Conservation (phyloP, 2,113 vertebrate genomes). For the Ciconia stormi region DNA sequence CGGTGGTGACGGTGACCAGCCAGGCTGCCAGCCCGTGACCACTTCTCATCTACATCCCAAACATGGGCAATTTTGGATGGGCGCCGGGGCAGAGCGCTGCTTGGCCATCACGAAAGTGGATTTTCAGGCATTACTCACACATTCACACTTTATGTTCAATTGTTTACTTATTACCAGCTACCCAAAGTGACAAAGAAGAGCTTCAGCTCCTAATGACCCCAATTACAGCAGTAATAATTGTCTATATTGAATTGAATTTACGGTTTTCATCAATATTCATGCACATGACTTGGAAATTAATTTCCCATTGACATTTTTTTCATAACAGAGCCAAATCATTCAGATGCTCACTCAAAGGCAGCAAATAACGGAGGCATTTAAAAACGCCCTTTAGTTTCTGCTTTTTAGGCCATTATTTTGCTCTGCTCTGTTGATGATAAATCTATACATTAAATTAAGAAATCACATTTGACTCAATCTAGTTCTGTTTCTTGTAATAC, state of each 20-base stretch:
- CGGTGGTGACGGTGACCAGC: accelerated
- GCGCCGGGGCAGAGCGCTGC: neutral
- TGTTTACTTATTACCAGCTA: neutral
- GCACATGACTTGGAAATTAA: slow-evolving; percentile 32
- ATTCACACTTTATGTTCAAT: neutral
- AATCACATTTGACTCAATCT: neutral
- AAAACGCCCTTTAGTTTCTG: neutral
- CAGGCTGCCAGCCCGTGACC: neutral
- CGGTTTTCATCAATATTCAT: slow-evolving; percentile 25
- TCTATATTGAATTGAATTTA: neutral
- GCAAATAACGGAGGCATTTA: neutral
- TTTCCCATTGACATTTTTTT: slow-evolving; percentile 21
- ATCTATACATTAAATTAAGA: neutral
- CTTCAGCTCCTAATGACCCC: neutral
- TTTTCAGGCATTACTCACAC: neutral
- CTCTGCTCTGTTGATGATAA: neutral
- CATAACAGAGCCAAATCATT: neutral
- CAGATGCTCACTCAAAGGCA: neutral
- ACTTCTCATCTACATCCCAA: neutral
- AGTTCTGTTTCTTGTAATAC: neutral
- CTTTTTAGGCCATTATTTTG: neutral
- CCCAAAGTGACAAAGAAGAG: neutral
- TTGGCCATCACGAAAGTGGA: neutral
- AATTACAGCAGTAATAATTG: neutral
- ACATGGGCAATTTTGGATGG: accelerated